Evolutionary conservation across 1,140 invertebrate genomes (phyloP), one percentile per base, ranked within the genome.

Genomic region (Planococcus citri): DNA sequence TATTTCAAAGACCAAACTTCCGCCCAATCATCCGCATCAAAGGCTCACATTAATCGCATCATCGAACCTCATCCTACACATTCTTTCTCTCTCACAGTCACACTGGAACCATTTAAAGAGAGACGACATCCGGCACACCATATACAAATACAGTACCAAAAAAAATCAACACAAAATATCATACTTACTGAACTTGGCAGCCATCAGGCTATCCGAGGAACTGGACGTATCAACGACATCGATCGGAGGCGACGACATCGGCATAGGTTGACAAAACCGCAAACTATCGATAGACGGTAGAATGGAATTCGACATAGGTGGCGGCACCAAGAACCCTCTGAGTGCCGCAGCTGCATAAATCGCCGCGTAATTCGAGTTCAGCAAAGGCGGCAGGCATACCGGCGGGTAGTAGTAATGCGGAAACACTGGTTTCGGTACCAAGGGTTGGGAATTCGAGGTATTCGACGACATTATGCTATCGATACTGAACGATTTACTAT

Each of bases 401-500:
- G 74, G 74, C 37, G 73, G 72, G 29, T 73, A 70, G 17, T 64
- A 64, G 57, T 71, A 71, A 57, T 72, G 67, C 41, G 38, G 58
- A 25, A 60, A 60, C n/a, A 60, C 58, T 6, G 51, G 51, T 17
- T 58, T 33, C 10, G 71, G 68, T 21, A 69, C 21, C 20, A 51
- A 58, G 57, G 70, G n/a, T 64, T 69, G 58, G 51, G 69, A 38
- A 38, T 38, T 64, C 20, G 70, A 27, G 17, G 68, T 20, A 6
- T 68, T 29, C 9, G 69, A n/a, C 27, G 73, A 41, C 37, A 75
- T 75, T 6, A 75, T 75, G 58, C 74, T 75, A 25, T 75, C 74
- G 29, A 75, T 75, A 37, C 72, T 74, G 69, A 75, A 75, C 29
- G 71, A 72, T 68, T 75, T 75, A 27, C 68, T 70, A 37, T 71